These are phyloP conservation scores for Criorhina ranunculi DNA, from an alignment of 2,888 invertebrate genomes.

Conservation along the genomic window DNA sequence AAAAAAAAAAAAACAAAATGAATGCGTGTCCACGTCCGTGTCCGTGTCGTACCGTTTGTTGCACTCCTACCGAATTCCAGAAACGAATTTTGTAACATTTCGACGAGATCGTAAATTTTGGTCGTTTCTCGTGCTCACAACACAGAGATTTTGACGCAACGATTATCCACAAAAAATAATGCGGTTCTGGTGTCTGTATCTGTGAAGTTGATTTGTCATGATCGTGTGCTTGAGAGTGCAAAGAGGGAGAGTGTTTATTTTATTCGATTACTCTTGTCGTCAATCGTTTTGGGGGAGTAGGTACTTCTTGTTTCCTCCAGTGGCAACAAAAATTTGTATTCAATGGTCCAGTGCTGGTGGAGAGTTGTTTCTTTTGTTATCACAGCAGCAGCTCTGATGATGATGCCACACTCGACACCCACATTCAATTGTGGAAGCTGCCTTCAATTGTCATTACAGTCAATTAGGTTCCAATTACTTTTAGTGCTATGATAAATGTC, in stretches of 20 bases:
- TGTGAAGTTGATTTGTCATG: constrained; percentile 65
- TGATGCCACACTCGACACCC: constrained; percentile 63
- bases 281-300: constrained; percentile 21
- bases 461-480: constrained; percentile 72
- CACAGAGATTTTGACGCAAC: constrained; percentile 42
- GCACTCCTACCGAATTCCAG: constrained; percentile 48
- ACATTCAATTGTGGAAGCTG: constrained; percentile 43
- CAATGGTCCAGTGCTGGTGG: constrained; percentile 24
- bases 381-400: constrained; percentile 28
- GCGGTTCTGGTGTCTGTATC: constrained; percentile 32
- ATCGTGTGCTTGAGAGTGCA: constrained; percentile 27
- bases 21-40: constrained; percentile 47
- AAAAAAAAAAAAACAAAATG: not conserved
- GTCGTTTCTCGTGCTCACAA: constrained; percentile 34
- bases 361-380: constrained; percentile 44
- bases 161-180: constrained; percentile 16
- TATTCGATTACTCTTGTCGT: constrained; percentile 60
- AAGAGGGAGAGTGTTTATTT: constrained; percentile 48
- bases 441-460: constrained; percentile 55
- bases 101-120: constrained; percentile 70
- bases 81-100: constrained; percentile 64
- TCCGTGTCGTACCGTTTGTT: constrained; percentile 47
- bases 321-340: constrained; percentile 14
- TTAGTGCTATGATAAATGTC: constrained; percentile 61
- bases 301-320: constrained; percentile 7